These are phyloP conservation scores for Mystacornis crossleyi DNA, from an alignment of 2,113 vertebrate genomes.

Conservation along the genomic window DNA sequence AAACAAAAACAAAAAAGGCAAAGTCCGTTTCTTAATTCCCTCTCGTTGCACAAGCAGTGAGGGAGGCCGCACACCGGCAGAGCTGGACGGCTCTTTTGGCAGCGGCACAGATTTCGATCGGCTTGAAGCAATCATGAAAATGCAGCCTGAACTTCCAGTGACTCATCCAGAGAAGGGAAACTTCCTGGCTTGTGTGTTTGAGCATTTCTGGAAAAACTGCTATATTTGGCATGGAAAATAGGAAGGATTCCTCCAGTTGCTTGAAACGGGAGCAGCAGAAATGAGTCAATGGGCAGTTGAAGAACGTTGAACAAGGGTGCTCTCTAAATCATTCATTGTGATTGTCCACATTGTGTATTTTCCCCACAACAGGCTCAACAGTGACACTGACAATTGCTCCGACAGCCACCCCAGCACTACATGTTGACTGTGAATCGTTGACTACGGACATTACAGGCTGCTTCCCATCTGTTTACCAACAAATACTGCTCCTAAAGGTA, in stretches of 20 bases:
- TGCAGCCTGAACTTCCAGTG: constrained; percentile 66
- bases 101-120: not conserved
- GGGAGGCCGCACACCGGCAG: not conserved
- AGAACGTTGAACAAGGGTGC: not conserved
- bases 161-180: constrained; percentile 61
- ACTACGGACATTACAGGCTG: not conserved
- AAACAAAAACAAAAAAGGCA: not conserved
- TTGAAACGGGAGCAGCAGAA: constrained; percentile 40
- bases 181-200: constrained; percentile 40
- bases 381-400: not conserved
- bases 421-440: not conserved
- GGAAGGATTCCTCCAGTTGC: constrained; percentile 42
- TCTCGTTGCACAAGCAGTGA: not conserved
- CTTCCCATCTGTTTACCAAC: constrained; percentile 59
- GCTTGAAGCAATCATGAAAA: constrained; percentile 36
- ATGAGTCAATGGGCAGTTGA: constrained; percentile 48
- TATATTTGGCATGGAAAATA: constrained; percentile 68
- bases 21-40: not conserved
- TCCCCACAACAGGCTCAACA: not conserved
- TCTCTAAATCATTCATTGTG: constrained; percentile 26
- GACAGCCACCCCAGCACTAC: not conserved
- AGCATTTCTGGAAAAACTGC: constrained; percentile 66
- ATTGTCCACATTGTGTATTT: not conserved
- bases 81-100: constrained; percentile 33
- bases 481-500: constrained; percentile 47